phyloP scores from a whole-genome alignment of 2,113 vertebrate genomes.

The Notothenia coriiceps region DNA sequence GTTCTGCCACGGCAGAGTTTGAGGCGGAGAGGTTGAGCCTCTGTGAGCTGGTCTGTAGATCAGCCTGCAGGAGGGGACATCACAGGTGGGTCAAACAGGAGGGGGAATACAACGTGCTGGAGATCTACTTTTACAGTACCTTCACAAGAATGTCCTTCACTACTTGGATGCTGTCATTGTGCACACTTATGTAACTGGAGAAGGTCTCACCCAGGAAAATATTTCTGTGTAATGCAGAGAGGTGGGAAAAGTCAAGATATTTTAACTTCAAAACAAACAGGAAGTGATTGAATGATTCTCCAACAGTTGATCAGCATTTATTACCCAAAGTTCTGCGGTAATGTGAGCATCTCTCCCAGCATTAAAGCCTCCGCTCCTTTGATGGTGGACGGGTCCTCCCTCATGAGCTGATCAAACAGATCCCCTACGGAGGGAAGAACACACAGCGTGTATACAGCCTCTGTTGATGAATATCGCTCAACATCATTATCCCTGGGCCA shows the following conservation, averaged over 20 bases:
- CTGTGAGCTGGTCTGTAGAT: slow-evolving; percentile 98
- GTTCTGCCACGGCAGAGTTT: slow-evolving; percentile 92
- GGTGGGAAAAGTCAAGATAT: background rate
- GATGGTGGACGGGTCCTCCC: slow-evolving; percentile 94
- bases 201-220: slow-evolving; percentile 99
- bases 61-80: slow-evolving; percentile 85
- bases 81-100: too few relatives aligned
- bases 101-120: background rate
- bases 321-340: slow-evolving; percentile 99
- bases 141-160: slow-evolving; percentile 98
- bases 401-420: slow-evolving; percentile 93
- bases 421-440: slow-evolving; percentile 84
- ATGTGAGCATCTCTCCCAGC: slow-evolving; percentile 97
- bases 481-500: too few relatives aligned
- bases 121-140: slow-evolving; percentile 79
- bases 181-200: slow-evolving; percentile 99
- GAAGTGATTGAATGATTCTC: background rate
- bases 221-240: slow-evolving; percentile 83
- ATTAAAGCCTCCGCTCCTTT: slow-evolving; percentile 95
- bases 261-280: background rate
- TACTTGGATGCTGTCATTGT: slow-evolving; percentile 96
- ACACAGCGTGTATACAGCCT: background rate
- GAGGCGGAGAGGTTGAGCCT: slow-evolving; percentile 97
- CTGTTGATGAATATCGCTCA: too few relatives aligned
- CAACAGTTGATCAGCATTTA: background rate